phyloP scores from a whole-genome alignment of 2,888 invertebrate species.

The Spatulosminthurus flaviceps region DNA sequence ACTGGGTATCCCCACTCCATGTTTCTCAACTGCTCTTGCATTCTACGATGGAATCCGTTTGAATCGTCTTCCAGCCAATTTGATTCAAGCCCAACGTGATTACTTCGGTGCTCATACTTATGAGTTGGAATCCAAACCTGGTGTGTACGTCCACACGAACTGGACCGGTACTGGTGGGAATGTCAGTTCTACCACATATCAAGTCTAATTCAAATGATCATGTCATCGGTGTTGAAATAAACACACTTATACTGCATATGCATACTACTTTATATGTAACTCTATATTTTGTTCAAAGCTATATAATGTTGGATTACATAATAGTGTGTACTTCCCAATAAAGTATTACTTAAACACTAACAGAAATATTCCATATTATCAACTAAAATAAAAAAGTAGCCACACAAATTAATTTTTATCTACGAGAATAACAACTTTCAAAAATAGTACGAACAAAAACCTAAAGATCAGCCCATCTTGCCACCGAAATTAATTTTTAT shows the following conservation, averaged over 20 bases:
- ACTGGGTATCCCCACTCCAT: constrained; percentile 92
- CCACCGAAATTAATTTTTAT: too few relatives aligned
- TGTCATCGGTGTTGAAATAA: neutral
- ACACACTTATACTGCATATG: neutral
- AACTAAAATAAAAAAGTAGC: too few relatives aligned
- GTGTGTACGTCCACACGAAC: constrained; percentile 93
- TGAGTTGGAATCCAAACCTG: constrained; percentile 85
- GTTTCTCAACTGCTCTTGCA: constrained; percentile 90
- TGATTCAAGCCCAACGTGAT: constrained; percentile 90
- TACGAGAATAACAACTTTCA: too few relatives aligned
- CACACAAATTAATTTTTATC: too few relatives aligned
- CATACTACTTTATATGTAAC: neutral
- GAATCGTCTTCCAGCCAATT: constrained; percentile 88
- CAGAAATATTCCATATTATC: too few relatives aligned
- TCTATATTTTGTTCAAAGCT: neutral
- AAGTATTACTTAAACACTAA: too few relatives aligned
- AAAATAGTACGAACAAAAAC: too few relatives aligned
- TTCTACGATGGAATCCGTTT: constrained; percentile 97
- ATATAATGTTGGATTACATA: neutral
- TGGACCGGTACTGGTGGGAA: constrained; percentile 99
- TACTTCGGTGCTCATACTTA: constrained; percentile 99
- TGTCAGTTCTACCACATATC: constrained; percentile 92
- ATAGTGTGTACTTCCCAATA: neutral
- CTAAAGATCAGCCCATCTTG: too few relatives aligned
- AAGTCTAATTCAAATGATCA: constrained; percentile 68